phyloP scores from a whole-genome alignment of 2,888 invertebrate genomes.

The Drosophila neutralis region DNA sequence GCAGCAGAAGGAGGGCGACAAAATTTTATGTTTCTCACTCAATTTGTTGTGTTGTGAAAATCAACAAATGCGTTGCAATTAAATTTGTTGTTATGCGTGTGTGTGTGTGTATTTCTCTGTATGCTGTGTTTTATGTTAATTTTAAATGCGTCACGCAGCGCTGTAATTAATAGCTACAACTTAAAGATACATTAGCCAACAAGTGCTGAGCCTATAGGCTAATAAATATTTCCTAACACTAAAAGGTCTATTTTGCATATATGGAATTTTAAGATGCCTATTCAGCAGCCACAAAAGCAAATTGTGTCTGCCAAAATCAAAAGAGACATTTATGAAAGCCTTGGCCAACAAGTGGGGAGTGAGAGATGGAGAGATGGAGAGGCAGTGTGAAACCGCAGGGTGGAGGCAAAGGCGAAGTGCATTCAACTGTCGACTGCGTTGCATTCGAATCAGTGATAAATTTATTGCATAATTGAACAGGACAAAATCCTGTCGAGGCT shows the following conservation, averaged over 20 bases:
- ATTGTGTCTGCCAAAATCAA: constrained; percentile 58
- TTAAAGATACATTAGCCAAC: constrained; percentile 52
- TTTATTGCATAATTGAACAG: constrained; percentile 81
- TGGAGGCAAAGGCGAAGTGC: constrained; percentile 26
- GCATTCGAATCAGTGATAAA: constrained; percentile 73
- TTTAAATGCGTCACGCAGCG: constrained; percentile 64
- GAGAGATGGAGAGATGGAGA: neutral
- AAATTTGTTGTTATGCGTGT: constrained; percentile 50
- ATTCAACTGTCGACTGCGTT: constrained; percentile 59
- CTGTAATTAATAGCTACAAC: constrained; percentile 55
- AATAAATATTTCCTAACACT: constrained; percentile 66
- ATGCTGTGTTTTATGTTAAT: constrained; percentile 70
- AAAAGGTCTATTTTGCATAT: constrained; percentile 31
- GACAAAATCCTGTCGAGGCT: constrained; percentile 68
- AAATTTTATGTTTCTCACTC: constrained; percentile 77
- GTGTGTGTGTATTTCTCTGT: constrained; percentile 16
- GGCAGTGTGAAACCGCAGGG: constrained; percentile 24
- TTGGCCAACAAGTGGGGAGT: neutral
- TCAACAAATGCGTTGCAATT: constrained; percentile 76
- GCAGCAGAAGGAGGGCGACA: constrained; percentile 39
- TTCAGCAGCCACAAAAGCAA: constrained; percentile 53
- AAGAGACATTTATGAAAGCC: constrained; percentile 43
- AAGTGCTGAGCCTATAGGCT: constrained; percentile 45
- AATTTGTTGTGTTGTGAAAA: constrained; percentile 69
- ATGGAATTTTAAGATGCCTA: constrained; percentile 42